phyloP scores from a whole-genome alignment of 2,888 invertebrate genomes.

The Pollenia amentaria region DNA sequence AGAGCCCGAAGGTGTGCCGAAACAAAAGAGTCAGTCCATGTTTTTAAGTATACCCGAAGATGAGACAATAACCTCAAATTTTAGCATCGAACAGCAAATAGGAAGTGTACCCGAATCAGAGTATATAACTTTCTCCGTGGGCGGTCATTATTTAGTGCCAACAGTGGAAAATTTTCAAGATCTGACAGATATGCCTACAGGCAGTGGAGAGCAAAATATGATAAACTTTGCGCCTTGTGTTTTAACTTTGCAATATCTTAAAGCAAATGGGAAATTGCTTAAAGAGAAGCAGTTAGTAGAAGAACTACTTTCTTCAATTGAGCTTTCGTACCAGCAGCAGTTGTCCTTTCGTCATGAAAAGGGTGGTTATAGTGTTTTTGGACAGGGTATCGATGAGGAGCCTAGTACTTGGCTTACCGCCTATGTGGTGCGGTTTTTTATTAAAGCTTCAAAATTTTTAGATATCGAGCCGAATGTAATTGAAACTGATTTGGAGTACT shows the following conservation, averaged over 20 bases:
- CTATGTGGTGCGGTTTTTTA: conserved; percentile 91
- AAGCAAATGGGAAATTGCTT: conserved; percentile 80
- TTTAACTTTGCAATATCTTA: conserved; percentile 93
- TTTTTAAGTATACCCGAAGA: conserved; percentile 39
- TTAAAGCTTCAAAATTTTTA: conserved; percentile 89
- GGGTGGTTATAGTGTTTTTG: conserved; percentile 92
- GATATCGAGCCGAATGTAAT: conserved; percentile 81
- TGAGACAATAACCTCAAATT: conserved; percentile 13
- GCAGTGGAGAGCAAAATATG: conserved; percentile 97
- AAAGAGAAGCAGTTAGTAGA: conserved; percentile 72
- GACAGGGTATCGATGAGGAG: conserved; percentile 85
- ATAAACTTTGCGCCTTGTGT: conserved; percentile 95
- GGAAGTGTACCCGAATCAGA: conserved; percentile 87
- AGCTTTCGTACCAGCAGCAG: conserved; percentile 89
- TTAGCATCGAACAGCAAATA: conserved; percentile 87
- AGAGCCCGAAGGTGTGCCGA: conserved; percentile 90
- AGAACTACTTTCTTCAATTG: conserved; percentile 84
- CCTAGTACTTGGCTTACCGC: conserved; percentile 94
- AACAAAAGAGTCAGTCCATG: conserved; percentile 75
- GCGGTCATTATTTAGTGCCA: conserved; percentile 86
- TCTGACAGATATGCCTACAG: conserved; percentile 91
- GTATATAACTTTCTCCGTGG: conserved; percentile 85
- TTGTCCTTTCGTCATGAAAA: conserved; percentile 89
- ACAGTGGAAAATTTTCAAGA: conserved; percentile 88
- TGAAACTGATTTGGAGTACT: conserved; percentile 50